These are phyloP conservation scores for Acronicta aceris DNA, from an alignment of 2,888 invertebrate species.

Conservation along the genomic window DNA sequence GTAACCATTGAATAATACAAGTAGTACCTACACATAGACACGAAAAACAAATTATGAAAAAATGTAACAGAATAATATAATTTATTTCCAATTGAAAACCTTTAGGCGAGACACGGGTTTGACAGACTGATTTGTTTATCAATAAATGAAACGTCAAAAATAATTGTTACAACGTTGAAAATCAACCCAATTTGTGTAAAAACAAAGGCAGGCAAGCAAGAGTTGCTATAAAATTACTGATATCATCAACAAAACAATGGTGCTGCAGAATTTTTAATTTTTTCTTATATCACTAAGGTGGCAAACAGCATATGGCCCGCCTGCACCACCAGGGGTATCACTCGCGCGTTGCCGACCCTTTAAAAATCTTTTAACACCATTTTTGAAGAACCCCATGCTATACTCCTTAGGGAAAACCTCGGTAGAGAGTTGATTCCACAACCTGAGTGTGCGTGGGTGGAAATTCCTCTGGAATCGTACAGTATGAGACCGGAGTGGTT, in stretches of 20 bases:
- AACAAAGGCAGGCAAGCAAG: neutral
- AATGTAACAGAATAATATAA: neutral
- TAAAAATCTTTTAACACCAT: too few species aligned
- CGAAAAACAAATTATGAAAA: neutral
- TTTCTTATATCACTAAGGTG: too few species aligned
- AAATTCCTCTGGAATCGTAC: too few species aligned
- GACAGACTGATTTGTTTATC: constrained; percentile 26
- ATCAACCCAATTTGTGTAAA: neutral
- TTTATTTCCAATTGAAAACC: constrained; percentile 9
- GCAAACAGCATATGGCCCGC: too few species aligned
- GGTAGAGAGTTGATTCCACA: too few species aligned
- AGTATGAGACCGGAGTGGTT: too few species aligned
- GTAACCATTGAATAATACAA: neutral
- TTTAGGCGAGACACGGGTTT: constrained; percentile 11
- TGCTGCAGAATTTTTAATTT: neutral
- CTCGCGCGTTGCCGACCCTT: too few species aligned
- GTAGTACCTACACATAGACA: neutral
- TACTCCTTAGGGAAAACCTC: too few species aligned
- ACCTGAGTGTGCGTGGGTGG: too few species aligned
- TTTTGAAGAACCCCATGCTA: too few species aligned
- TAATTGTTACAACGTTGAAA: neutral
- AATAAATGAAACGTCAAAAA: neutral
- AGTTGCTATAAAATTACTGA: neutral
- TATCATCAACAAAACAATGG: neutral
- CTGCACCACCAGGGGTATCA: too few species aligned